Base-by-base conservation (phyloP, 2,888 invertebrate genomes). In the Parnassius mnemosyne region DNA sequence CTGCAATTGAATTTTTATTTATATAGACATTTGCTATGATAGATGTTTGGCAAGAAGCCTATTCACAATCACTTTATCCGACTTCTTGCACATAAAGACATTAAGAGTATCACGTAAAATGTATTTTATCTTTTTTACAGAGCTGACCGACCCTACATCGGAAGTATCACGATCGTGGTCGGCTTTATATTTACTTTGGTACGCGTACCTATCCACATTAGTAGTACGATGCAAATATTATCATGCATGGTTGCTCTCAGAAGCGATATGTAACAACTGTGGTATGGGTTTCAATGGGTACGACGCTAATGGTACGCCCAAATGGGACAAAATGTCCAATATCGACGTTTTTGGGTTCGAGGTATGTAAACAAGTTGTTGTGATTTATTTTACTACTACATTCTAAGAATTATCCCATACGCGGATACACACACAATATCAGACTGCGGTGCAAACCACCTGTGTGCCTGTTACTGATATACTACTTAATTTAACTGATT, bases 241-340 rank as follows among this genome's bases (percentile, higher is more conserved):
- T 89, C 97, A 98, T 83, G 98, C 98, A n/a, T 99, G 98, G 98
- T 92, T 97, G 63, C 92, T 98, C 75, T 97, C 98, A 9, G 99
- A 99, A 84, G 97, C 97, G 1, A 96, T 98, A 70, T 98, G 97
- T 84, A 98, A 99, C 85, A 96, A 97, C 81, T 96, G 97, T 20
- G 99, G 99, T 1, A 93, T 99, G 78, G 98, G 98, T 0, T 97
- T 95, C 83, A 94, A 95, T 71, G 98, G 98, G 0, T 97, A 95
- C 80, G 94, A 95, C 75, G 91, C 93, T 56, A 91, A 95, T 65
- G 97, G 97, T 51, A 89, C 93, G 54, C 92, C 96, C 2, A 95
- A 94, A 75, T 99, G 99, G 99, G 97, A 99, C 84, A 94, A 97
- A 67, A 94, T 97, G 78, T 96, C 98, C 53, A 99, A 99, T 81